Evolutionary conservation across 2,888 invertebrate genomes (phyloP).

Genomic region (Spisula solida): DNA sequence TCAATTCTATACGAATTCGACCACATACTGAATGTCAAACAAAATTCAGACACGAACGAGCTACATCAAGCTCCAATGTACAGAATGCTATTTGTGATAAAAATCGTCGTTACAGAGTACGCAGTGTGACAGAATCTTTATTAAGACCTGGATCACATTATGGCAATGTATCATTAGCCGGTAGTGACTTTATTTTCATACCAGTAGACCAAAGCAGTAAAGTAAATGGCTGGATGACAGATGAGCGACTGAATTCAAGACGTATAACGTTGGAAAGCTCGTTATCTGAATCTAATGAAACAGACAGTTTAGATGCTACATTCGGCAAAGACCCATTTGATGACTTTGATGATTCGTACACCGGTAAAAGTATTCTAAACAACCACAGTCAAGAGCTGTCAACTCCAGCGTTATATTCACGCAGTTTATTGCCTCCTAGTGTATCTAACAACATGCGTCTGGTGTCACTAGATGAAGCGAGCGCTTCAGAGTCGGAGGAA

Average conservation of each 20-base stretch:
- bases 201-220: constrained; percentile 56
- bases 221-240: constrained; percentile 6
- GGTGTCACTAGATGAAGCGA: constrained; percentile 65
- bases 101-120: constrained; percentile 73
- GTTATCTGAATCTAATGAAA: constrained; percentile 44
- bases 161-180: constrained; percentile 35
- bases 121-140: constrained; percentile 41
- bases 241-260: background rate
- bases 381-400: background rate
- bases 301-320: constrained; percentile 31
- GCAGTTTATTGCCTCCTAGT: constrained; percentile 47
- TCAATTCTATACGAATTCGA: constrained; percentile 75
- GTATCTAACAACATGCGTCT: constrained; percentile 53
- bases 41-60: constrained; percentile 70
- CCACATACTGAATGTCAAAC: constrained; percentile 73
- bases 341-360: constrained; percentile 47
- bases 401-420: background rate
- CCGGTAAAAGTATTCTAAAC: background rate
- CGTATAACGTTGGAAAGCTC: constrained; percentile 29
- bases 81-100: constrained; percentile 74
- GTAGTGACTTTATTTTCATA: constrained; percentile 58
- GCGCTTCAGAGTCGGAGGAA: constrained; percentile 62
- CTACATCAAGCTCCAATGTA: constrained; percentile 57
- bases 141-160: constrained; percentile 43
- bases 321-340: constrained; percentile 55